A percentile compares a stretch with the other conserved stretches of the same genome.
Conservation (phyloP, 2,113 vertebrate species). For the Melanotaenia duboulayi region DNA sequence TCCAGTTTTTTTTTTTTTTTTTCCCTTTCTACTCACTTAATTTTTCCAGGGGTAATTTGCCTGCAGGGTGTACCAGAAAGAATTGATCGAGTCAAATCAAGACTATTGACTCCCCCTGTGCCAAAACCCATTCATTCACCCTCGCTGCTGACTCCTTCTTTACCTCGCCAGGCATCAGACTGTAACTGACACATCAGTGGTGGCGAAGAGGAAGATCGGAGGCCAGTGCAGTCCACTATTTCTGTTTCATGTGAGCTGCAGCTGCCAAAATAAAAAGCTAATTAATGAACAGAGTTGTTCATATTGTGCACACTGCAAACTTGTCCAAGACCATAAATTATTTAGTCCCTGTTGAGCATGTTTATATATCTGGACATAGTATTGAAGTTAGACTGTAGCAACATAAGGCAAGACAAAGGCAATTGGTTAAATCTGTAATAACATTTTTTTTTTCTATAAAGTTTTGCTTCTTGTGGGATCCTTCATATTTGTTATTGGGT, state of each 20-base stretch:
- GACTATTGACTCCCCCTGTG: conserved; percentile 53
- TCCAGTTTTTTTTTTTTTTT: conserved; percentile 7
- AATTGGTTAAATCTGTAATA: too few species aligned
- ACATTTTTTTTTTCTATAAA: too few species aligned
- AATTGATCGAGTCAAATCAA: conserved; percentile 64
- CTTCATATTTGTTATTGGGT: too few species aligned
- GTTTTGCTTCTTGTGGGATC: too few species aligned
- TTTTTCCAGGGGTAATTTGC: conserved; percentile 54
- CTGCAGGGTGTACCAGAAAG: conserved; percentile 25
- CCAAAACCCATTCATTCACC: conserved; percentile 61
- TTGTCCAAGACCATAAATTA: not conserved
- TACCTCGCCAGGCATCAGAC: conserved; percentile 34
- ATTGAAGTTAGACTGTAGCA: too few species aligned
- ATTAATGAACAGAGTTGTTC: conserved; percentile 24
- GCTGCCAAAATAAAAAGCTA: conserved; percentile 8
- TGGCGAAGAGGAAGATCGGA: conserved; percentile 2
- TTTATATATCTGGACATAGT: too few species aligned
- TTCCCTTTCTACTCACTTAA: conserved; percentile 25
- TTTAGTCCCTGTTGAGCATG: too few species aligned
- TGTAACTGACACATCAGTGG: conserved; percentile 22
- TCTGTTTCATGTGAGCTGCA: conserved; percentile 13
- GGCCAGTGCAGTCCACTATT: conserved; percentile 11
- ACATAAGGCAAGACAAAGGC: too few species aligned
- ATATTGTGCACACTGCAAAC: not conserved
- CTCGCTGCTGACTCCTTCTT: conserved; percentile 52